Evolutionary conservation across 2,888 invertebrate species (phyloP), one percentile per base, ranked within the genome.

Genomic region (Drosophila colorata): DNA sequence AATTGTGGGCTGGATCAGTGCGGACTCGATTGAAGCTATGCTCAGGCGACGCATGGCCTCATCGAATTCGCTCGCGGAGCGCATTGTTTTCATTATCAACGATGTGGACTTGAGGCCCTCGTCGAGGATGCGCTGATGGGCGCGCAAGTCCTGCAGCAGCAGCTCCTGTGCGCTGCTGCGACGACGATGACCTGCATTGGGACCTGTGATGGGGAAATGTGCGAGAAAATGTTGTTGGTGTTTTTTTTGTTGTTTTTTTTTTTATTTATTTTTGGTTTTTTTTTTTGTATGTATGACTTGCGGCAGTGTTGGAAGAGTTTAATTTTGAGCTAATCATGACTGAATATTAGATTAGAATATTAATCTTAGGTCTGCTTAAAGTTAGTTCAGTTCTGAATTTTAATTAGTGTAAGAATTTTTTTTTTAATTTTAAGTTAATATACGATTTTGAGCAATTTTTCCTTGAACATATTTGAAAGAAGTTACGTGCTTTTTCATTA

Each of bases 51-150:
- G 86, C 91, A 92, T 92, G 33, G 92, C 91, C 68, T 92, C 92
- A 78, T 92, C 92, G 74, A 92, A 92, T 74, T 92, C 91, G 67
- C 78, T 92, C 23, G 92, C 91, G 14, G 92, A 92, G 14, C 91
- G 91, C 79, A 92, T 90, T 0, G 92, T 92, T 68, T 87, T 89
- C 80, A 92, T 92, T 25, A 92, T 92, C 11, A 92, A 81, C 11
- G 92, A 91, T 0, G 92, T 92, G 23, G 92, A 92, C 74, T 92
- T 92, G 38, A 92, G 71, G 9, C 91, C 90, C 58, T 91, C 90
- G 59, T 90, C 91, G 4, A 90, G 78, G 53, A 91, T 85, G 47
- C 90, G 90, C 64, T 90, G 91, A 72, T 90, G 90, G 47, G 86
- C 76, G 48, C 89, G 89, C 31, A 91, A 68, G 71, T 90, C 89